Percentiles rank a stretch among this genome's conserved stretches.
Evolutionary conservation across 2,113 vertebrate species (phyloP).

Genomic region (Microcebus griseorufus): DNA sequence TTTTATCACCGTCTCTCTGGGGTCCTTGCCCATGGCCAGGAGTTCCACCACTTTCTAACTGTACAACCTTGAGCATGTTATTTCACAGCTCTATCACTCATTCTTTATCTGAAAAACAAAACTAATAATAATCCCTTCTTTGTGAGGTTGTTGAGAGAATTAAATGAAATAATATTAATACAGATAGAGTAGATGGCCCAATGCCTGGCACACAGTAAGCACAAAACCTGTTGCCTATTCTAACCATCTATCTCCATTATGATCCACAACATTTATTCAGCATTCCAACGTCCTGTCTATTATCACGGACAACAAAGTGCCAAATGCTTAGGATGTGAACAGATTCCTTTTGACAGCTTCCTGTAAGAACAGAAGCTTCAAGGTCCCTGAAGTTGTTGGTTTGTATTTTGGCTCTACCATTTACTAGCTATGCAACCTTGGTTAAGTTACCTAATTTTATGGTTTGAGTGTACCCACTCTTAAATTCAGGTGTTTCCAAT

Average conservation of each 20-base stretch:
- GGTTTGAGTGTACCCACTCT: neutral
- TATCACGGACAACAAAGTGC: neutral
- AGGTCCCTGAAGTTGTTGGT: too few relatives aligned
- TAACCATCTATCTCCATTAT: neutral
- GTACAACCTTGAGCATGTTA: neutral
- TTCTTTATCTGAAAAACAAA: neutral
- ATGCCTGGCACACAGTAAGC: neutral
- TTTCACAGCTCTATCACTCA: neutral
- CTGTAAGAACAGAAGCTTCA: neutral
- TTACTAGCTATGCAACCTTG: neutral
- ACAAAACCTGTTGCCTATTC: neutral
- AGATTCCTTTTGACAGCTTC: neutral
- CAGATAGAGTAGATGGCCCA: neutral
- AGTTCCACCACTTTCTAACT: neutral
- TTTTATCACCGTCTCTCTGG: neutral
- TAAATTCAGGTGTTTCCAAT: neutral
- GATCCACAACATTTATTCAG: neutral
- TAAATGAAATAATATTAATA: neutral
- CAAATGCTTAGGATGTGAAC: neutral
- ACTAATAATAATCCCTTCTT: neutral
- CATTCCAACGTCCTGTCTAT: neutral
- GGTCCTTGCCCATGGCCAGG: neutral
- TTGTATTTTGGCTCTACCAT: neutral
- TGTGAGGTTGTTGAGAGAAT: neutral
- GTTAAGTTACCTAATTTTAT: neutral